Conservation (phyloP, 2,888 invertebrate species). For the Eudemis profundana region DNA sequence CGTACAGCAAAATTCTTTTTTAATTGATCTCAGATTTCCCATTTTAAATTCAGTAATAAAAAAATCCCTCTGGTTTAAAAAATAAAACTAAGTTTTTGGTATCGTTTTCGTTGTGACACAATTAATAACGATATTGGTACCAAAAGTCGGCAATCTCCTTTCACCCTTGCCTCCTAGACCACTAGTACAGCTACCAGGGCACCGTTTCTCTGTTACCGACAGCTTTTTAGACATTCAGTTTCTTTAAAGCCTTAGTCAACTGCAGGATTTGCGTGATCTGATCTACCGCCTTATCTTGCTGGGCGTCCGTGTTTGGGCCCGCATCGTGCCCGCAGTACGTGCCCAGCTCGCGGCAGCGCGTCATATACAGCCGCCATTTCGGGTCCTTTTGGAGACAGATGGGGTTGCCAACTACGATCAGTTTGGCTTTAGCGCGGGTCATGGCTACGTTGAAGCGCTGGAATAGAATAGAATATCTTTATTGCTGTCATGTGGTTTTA, state of each 20-base stretch:
- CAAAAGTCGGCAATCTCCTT: too few species aligned
- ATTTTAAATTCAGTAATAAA: too few species aligned
- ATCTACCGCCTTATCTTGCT: conserved; percentile 33
- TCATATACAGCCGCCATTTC: conserved; percentile 71
- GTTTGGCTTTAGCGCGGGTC: conserved; percentile 89
- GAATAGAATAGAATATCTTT: too few species aligned
- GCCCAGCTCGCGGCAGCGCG: conserved; percentile 61
- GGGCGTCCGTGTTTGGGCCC: conserved; percentile 28
- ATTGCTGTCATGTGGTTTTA: conserved; percentile 85
- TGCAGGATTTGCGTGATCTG: conserved; percentile 42
- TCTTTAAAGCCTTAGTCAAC: conserved; percentile 25
- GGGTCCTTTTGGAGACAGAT: conserved; percentile 65
- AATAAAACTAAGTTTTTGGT: too few species aligned
- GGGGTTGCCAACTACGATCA: conserved; percentile 86
- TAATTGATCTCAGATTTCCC: too few species aligned
- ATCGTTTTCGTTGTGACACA: too few species aligned
- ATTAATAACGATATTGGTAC: too few species aligned
- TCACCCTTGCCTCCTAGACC: too few species aligned
- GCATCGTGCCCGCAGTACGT: conserved; percentile 65
- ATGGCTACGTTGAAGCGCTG: conserved; percentile 91
- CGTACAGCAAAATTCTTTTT: too few species aligned
- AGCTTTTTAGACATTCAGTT: background rate
- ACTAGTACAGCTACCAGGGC: too few species aligned
- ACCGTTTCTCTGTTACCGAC: too few species aligned
- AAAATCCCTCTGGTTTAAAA: too few species aligned